These are phyloP conservation scores for Drosophila ercepeae DNA, from an alignment of 1,140 invertebrate genomes.

Conservation along the genomic window DNA sequence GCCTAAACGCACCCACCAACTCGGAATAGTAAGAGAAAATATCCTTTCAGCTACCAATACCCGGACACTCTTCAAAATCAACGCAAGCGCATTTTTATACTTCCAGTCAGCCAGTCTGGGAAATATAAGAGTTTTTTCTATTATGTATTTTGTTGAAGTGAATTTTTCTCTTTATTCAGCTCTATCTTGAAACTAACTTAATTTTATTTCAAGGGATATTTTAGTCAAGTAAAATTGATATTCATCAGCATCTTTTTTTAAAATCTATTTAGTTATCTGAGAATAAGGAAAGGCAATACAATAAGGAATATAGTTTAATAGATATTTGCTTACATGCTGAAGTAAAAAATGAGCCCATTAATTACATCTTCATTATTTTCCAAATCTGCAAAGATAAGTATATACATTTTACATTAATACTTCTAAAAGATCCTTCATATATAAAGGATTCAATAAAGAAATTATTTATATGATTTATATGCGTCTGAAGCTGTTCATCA, in stretches of 20 bases:
- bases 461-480: too few species aligned
- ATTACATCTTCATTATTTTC: slow-evolving; percentile 43
- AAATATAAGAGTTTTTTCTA: slow-evolving; percentile 70
- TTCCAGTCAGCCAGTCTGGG: slow-evolving; percentile 44
- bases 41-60: slow-evolving; percentile 1
- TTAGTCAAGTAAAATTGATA: neutral
- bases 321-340: neutral
- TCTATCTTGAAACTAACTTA: neutral
- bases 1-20: slow-evolving; percentile 15
- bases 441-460: too few species aligned
- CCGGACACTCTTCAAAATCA: slow-evolving; percentile 15
- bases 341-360: neutral
- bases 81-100: slow-evolving; percentile 34
- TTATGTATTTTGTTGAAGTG: slow-evolving; percentile 9
- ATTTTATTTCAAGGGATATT: neutral
- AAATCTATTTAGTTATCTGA: neutral
- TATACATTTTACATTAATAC: neutral
- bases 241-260: neutral
- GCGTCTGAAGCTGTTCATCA: neutral
- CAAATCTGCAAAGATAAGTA: slow-evolving; percentile 15
- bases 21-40: slow-evolving; percentile 50
- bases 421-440: too few species aligned
- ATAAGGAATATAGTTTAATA: too few species aligned
- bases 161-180: slow-evolving; percentile 72
- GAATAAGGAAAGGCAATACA: too few species aligned